phyloP scores from a whole-genome alignment of 2,888 invertebrate genomes.

The Uropetala carovei region DNA sequence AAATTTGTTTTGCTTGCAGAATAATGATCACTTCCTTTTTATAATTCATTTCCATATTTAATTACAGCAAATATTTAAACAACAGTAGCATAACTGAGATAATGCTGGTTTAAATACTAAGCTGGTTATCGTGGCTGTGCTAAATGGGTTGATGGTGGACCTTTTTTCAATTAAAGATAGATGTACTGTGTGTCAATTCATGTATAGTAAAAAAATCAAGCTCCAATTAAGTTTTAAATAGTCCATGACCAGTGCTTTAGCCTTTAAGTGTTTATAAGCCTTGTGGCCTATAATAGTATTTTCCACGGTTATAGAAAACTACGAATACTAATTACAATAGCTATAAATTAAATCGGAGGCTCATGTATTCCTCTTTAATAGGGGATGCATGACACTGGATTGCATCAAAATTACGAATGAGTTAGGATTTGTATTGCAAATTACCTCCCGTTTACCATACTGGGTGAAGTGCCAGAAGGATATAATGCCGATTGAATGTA shows the following conservation, averaged over 20 bases:
- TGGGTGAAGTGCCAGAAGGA: conserved; percentile 22
- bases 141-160: conserved; percentile 39
- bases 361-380: conserved; percentile 6
- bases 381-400: neutral
- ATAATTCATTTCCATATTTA: neutral
- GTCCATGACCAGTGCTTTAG: conserved; percentile 25
- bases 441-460: conserved; percentile 6
- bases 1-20: neutral
- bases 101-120: conserved; percentile 24
- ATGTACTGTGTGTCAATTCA: conserved; percentile 39
- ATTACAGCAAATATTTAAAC: neutral
- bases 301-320: conserved; percentile 9
- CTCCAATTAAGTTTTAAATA: conserved; percentile 13
- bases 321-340: neutral
- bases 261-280: conserved; percentile 38
- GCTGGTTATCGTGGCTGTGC: conserved; percentile 36
- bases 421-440: conserved; percentile 14
- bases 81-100: neutral
- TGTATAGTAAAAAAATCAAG: conserved; percentile 36
- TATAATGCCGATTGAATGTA: conserved; percentile 43
- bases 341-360: neutral
- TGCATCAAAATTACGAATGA: neutral
- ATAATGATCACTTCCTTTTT: neutral
- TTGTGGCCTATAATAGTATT: neutral
- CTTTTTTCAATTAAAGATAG: conserved; percentile 44